Evolutionary conservation across 2,113 vertebrate genomes (phyloP), one percentile per base, ranked within the genome.

Genomic region (Hucho hucho): DNA sequence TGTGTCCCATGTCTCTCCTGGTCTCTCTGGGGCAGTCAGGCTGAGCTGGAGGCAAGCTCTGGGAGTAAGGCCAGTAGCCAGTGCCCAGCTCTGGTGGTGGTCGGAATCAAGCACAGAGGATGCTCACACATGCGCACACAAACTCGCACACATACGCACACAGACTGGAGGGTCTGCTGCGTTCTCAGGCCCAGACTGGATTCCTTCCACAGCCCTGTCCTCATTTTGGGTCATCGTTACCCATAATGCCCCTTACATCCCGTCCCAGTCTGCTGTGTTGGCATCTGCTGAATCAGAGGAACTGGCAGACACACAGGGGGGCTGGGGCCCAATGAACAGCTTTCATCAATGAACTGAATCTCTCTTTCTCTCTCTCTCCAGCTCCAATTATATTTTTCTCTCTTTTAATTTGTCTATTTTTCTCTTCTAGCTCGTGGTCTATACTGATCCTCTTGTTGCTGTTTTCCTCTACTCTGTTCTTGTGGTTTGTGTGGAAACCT

Each of bases 201-300:
- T 56, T 64, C 59, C 71, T 46, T 68, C 59, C 64, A 22, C 29
- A 3, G 37, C 58, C 59, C 3, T 32, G 47, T 43, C 46, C 37
- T 68, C 64, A 5, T 25, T 49, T 43, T 32, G 71, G 70, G 76
- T 59, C 69, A 25, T 68, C 58, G 29, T 14, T 56, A 16, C 68
- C 65, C 59, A 53, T 32, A 70, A 26, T 66, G 78, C 71, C 71
- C 12, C 56, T 43, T 43, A 43, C 37, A 43, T 9, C 37, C 32
- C 32, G 6, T 37, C 32, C 37, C 37, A 43, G 37, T 43, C 9
- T 43, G 37, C 37, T 71, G 63, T 37, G 29, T 25, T 59, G 46
- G 61, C 67, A 4, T 76, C 47, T 74, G 70, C 67, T 56, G 69
- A 84, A 64, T 29, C 73, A 82, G 59, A 69, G 61, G 56, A n/a